A percentile compares a stretch with the other conserved stretches of the same genome.
Conservation (phyloP, 1,140 invertebrate genomes). For the Ganaspis sp. region DNA sequence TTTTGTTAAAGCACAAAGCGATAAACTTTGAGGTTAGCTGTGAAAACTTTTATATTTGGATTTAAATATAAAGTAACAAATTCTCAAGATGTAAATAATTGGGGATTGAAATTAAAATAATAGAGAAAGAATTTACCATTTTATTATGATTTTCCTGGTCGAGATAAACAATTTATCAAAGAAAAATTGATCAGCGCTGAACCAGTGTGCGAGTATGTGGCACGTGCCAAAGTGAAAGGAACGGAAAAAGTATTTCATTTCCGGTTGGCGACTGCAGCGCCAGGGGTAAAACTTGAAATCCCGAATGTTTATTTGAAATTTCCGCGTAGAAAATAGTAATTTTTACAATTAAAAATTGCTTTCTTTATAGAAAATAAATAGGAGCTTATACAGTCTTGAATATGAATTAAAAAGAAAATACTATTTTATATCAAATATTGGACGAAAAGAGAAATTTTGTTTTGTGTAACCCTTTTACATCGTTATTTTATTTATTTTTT, state of each 20-base stretch:
- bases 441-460: too few relatives aligned
- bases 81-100: not conserved
- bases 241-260: not conserved
- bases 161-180: conserved; percentile 44
- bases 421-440: too few relatives aligned
- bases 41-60: not conserved
- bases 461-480: too few relatives aligned
- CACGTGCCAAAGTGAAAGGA: conserved; percentile 2
- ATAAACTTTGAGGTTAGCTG: conserved; percentile 37
- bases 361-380: too few relatives aligned
- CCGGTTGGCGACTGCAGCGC: not conserved
- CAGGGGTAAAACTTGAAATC: not conserved
- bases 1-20: too few relatives aligned
- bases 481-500: too few relatives aligned
- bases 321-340: too few relatives aligned
- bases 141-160: conserved; percentile 41
- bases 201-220: conserved; percentile 31
- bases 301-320: not conserved
- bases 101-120: not conserved
- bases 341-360: too few relatives aligned
- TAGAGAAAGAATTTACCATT: conserved; percentile 40
- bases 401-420: too few relatives aligned
- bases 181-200: conserved; percentile 48
- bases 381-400: too few relatives aligned
- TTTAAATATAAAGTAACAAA: not conserved